Base-by-base conservation (phyloP, 92 coral and sea anemone genomes). In the Virgularia gustaviana region DNA sequence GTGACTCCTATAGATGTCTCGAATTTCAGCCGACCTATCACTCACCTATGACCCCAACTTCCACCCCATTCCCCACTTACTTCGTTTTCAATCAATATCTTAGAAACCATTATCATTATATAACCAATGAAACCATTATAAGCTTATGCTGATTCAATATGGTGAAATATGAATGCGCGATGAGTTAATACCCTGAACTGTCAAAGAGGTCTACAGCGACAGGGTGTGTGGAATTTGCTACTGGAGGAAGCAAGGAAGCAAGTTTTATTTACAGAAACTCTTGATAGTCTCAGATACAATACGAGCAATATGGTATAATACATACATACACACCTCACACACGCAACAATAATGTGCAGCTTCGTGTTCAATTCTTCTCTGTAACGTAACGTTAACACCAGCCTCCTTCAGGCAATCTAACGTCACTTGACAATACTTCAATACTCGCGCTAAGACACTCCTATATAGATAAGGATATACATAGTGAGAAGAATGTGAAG, bases 331-430 rank as follows among this genome's bases (percentile, higher is more conserved):
- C 59, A 94, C 99, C 77, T 94, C 99, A 23, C 99, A 94, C 36
- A 88, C 89, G 4, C 86, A 80, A 59, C 99, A 94, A 64, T 94
- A 94, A 78, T 89, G 96, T 15, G 95, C 88, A 18, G 89, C 89
- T 56, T 94, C 99, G 58, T 89, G 89, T 38, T 88, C 88, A 30
- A 42, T 83, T 79, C 88, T 87, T 41, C 99, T 91, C 35, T 94
- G 99, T 89, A 95, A 82, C 71, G 83, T 77, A 30, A 94, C 88
- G 24, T 87, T 87, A 16, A 94, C 83, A 32, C 88, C 88, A 77
- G 88, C 84, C 23, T 78, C 88, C 71, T 74, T 81, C 7, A 94
- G 71, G 71, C 88, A 82, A 54, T 94, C 99, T 57, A 85, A 71
- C 3, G 99, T 94, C 24, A 85, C 82, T 64, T 89, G 90, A 65